Base-by-base conservation (phyloP, 2,888 invertebrate species). In the Torymus auratus region DNA sequence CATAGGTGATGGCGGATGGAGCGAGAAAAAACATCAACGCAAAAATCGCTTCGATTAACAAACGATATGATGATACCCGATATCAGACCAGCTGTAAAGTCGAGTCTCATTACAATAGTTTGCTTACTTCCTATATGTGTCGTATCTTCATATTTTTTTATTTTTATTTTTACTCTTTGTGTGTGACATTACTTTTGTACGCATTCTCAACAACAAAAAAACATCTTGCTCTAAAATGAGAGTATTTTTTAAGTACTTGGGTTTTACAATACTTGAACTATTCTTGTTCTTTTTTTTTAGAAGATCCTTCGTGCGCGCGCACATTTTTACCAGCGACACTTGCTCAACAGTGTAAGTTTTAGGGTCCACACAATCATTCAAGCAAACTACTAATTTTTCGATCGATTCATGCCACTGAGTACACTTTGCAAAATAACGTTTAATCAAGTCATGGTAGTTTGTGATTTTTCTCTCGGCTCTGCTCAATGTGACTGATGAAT, bases 31-130 rank as follows among this genome's bases (percentile, higher is more conserved):
- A 74, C 68, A 50, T 71, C 61, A 82, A 79, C 79, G 80, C 53
- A 83, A 77, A 79, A 65, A 58, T 83, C 55, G 77, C 78, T 76
- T 77, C 72, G 76, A 84, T 83, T 78, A 84, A 86, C 84, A 85
- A 84, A 85, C 84, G 83, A 84, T 85, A 84, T 86, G 83, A 83
- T 83, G 85, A 85, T 74, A 85, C 86, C 82, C 86, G 86, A 84
- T 84, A 61, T 73, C 89, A 89, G 89, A 88, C 89, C 89, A 89
- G 89, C 89, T 89, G 89, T 84, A 89, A 88, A 87, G 7, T 80
- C 82, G 82, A 83, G 80, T 73, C 52, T 72, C 80, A 74, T 80
- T 77, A 75, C 64, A 89, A 87, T 86, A 80, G 80, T 78, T 83
- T 75, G 67, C 82, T 80, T 80, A 83, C 71, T 71, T 67, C 55